These are phyloP conservation scores for Drosophila hydei DNA, from an alignment of 1,140 invertebrate genomes.

Conservation along the genomic window DNA sequence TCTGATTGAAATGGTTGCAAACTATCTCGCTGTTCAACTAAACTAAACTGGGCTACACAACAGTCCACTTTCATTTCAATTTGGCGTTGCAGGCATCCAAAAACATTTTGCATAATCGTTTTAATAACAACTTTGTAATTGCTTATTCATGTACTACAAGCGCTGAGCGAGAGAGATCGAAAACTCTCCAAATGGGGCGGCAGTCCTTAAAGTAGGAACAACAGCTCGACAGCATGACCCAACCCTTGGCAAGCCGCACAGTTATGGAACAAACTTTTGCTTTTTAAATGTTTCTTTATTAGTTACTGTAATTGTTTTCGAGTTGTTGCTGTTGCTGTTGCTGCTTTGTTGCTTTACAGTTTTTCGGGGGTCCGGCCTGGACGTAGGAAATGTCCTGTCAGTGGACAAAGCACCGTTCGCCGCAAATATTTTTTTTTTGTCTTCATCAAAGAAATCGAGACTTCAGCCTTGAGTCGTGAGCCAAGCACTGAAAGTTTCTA, in stretches of 20 bases:
- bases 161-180: slow-evolving; percentile 35
- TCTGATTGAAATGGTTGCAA: slow-evolving; percentile 42
- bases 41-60: slow-evolving; percentile 17
- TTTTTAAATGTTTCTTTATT: slow-evolving; percentile 83
- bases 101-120: slow-evolving; percentile 75
- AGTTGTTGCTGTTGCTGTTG: slow-evolving; percentile 50
- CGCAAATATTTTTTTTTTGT: slow-evolving; percentile 38
- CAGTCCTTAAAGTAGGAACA: slow-evolving; percentile 4
- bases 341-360: slow-evolving; percentile 28
- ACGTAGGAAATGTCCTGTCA: slow-evolving; percentile 41
- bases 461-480: slow-evolving; percentile 50
- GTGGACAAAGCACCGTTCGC: slow-evolving; percentile 33
- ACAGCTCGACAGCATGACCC: slow-evolving; percentile 1
- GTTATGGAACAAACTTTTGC: slow-evolving; percentile 70
- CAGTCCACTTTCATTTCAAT: slow-evolving; percentile 61
- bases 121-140: slow-evolving; percentile 83
- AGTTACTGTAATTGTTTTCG: slow-evolving; percentile 79
- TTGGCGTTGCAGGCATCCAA: slow-evolving; percentile 25
- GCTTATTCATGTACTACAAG: slow-evolving; percentile 79
- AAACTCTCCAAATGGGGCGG: slow-evolving; percentile 11
- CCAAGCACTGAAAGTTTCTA: slow-evolving; percentile 59
- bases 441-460: slow-evolving; percentile 74
- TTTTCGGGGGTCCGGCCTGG: slow-evolving; percentile 18
- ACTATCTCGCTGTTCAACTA: slow-evolving; percentile 12
- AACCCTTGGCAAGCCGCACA: slow-evolving; percentile 5